phyloP scores from a whole-genome alignment of 2,888 invertebrate genomes.

The Frankliniella fusca region DNA sequence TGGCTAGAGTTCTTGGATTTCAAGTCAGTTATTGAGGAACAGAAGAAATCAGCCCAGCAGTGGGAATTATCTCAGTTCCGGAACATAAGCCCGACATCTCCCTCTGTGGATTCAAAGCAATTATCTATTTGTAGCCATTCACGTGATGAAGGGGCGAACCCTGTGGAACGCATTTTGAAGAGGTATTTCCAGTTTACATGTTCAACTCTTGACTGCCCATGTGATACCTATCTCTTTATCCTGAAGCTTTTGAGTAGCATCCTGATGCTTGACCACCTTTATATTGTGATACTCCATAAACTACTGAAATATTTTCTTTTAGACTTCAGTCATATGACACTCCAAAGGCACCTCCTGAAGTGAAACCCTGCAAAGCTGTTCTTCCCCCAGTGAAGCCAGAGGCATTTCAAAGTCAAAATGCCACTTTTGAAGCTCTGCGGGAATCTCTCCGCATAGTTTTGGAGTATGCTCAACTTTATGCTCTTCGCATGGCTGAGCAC shows the following conservation, averaged over 20 bases:
- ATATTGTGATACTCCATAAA: not conserved
- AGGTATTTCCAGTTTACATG: slow-evolving; percentile 36
- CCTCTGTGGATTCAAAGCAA: slow-evolving; percentile 43
- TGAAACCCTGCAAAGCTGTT: slow-evolving; percentile 49
- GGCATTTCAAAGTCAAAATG: slow-evolving; percentile 47
- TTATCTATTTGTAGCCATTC: slow-evolving; percentile 41
- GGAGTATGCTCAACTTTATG: slow-evolving; percentile 54
- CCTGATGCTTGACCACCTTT: not conserved
- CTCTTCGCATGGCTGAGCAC: slow-evolving; percentile 59
- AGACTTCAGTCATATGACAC: slow-evolving; percentile 62
- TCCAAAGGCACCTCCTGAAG: slow-evolving; percentile 56
- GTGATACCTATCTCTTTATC: slow-evolving; percentile 5
- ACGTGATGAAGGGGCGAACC: slow-evolving; percentile 47
- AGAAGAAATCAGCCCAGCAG: slow-evolving; percentile 51
- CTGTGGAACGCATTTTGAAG: slow-evolving; percentile 54
- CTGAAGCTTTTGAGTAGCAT: not conserved
- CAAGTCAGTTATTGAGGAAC: slow-evolving; percentile 53
- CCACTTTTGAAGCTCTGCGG: slow-evolving; percentile 48
- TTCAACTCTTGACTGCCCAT: slow-evolving; percentile 1
- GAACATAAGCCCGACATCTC: slow-evolving; percentile 43
- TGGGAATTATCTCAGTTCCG: slow-evolving; percentile 57
- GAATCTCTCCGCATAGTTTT: slow-evolving; percentile 50
- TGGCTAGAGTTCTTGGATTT: slow-evolving; percentile 67
- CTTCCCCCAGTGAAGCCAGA: slow-evolving; percentile 48
- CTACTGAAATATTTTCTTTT: slow-evolving; percentile 31